phyloP scores from a whole-genome alignment of 2,888 invertebrate genomes.

The Chamaedrilus cognettii region DNA sequence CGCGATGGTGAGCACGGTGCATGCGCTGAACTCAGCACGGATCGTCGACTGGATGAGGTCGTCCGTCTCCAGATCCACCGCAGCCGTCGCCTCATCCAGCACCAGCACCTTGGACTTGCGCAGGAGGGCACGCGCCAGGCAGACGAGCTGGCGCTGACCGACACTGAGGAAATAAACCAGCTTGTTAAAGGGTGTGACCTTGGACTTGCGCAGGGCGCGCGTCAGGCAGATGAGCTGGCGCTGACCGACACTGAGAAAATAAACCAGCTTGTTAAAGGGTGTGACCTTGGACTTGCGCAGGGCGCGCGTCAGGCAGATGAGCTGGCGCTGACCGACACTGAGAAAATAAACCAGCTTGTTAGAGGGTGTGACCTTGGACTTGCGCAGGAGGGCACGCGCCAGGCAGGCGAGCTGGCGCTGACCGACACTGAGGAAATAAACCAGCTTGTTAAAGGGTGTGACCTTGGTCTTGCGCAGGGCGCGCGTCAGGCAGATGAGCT shows the following conservation, averaged over 20 bases:
- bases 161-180: no score
- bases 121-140: slow-evolving; percentile 85
- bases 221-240: slow-evolving; percentile 57
- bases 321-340: slow-evolving; percentile 58
- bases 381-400: slow-evolving; percentile 82
- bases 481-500: background rate
- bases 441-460: no score
- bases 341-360: no score
- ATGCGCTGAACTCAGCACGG: slow-evolving; percentile 74
- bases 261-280: background rate
- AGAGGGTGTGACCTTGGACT: slow-evolving; percentile 59
- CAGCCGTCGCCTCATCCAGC: slow-evolving; percentile 59
- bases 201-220: slow-evolving; percentile 55
- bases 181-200: slow-evolving; percentile 56
- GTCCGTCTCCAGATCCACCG: slow-evolving; percentile 71
- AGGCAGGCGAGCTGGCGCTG: slow-evolving; percentile 88
- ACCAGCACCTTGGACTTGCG: slow-evolving; percentile 65
- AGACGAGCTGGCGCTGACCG: slow-evolving; percentile 87
- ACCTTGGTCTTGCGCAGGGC: slow-evolving; percentile 37
- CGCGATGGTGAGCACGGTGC: slow-evolving; percentile 88
- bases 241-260: slow-evolving; percentile 54
- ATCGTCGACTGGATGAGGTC: slow-evolving; percentile 83
- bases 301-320: slow-evolving; percentile 57
- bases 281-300: slow-evolving; percentile 44
- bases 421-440: slow-evolving; percentile 66